Evolutionary conservation across 2,113 vertebrate genomes (phyloP), one percentile per base, ranked within the genome.

Genomic region (Candoia aspera): DNA sequence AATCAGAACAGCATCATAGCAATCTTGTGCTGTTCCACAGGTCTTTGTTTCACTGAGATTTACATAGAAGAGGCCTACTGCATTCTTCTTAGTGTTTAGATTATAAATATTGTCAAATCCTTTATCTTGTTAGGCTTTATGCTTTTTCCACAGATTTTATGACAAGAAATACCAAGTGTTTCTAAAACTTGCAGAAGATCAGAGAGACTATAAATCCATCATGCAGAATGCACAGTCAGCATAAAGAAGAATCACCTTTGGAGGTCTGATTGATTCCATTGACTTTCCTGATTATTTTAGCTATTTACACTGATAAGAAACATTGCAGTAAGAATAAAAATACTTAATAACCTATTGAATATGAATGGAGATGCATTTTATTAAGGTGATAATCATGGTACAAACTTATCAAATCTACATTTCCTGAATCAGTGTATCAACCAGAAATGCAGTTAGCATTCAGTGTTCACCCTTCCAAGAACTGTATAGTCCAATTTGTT

Each of bases 121-220:
- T 54, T 87, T 60, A 0, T 24, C 8, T n/a, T 87, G 11, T 87
- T 6, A 90, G 83, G 90, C 26, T 60, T 46, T 26, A 53, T 55
- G 92, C 15, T 93, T 96, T 90, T 91, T 85, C 2, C 17, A 1
- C 96, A 99, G 99, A 90, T 99, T 98, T 96, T 99, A 99, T 89
- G 97, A 98, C 94, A 99, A 98, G 97, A 99, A 99, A 93, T 98
- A 98, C 0, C 49, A 97, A 91, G 99, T 99, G 8, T 99, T 99
- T 97, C 95, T 98, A 97, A 98, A 97, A 89, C 97, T 99, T 1
- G 97, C 98, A 57, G 97, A 98, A 94, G 98, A 99, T 95, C 99
- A 99, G 97, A 98, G 97, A 95, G 98, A 99, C 92, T 99, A 99
- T 95, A 97, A 97, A 83, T 94, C 97, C 24, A 98, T 99, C 94